phyloP scores from a whole-genome alignment of 1,140 invertebrate genomes.

The Plodia interpunctella region DNA sequence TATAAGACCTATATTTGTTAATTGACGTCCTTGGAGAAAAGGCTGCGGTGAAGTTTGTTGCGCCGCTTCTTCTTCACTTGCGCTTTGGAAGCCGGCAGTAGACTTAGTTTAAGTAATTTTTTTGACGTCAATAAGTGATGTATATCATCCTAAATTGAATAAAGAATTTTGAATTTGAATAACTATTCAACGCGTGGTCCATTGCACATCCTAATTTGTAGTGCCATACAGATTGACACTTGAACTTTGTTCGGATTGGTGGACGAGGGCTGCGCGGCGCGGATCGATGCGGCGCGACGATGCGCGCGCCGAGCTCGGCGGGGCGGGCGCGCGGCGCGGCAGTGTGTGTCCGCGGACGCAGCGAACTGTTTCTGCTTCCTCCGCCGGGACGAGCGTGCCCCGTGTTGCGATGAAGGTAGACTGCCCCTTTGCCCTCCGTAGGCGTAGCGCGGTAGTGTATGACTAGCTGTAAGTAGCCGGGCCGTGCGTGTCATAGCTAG shows the following conservation, averaged over 20 bases:
- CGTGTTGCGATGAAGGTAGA: slow-evolving; percentile 71
- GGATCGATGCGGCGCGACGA: slow-evolving; percentile 20
- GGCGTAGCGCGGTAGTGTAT: slow-evolving; percentile 58
- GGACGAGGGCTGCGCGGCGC: slow-evolving; percentile 16
- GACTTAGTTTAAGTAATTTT: too few relatives aligned
- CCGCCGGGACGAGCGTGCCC: slow-evolving; percentile 23
- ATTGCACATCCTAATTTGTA: background rate
- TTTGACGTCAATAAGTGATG: too few relatives aligned
- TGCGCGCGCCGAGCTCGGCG: slow-evolving; percentile 16
- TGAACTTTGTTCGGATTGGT: slow-evolving; percentile 23
- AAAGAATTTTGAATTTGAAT: too few relatives aligned
- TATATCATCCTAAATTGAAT: too few relatives aligned
- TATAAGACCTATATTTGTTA: too few relatives aligned
- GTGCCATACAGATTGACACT: slow-evolving; percentile 19
- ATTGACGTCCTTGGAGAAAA: too few relatives aligned
- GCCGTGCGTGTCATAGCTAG: slow-evolving; percentile 53
- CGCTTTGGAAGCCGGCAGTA: too few relatives aligned
- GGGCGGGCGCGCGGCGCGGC: slow-evolving; percentile 11
- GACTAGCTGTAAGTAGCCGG: slow-evolving; percentile 52
- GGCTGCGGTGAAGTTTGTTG: too few relatives aligned
- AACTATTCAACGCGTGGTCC: too few relatives aligned
- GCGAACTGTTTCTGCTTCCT: slow-evolving; percentile 23
- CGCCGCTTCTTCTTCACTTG: too few relatives aligned
- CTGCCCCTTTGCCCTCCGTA: slow-evolving; percentile 32
- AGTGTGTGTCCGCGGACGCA: slow-evolving; percentile 34